phyloP scores from a whole-genome alignment of 2,888 invertebrate genomes.

The Hipparchia sbordonii region DNA sequence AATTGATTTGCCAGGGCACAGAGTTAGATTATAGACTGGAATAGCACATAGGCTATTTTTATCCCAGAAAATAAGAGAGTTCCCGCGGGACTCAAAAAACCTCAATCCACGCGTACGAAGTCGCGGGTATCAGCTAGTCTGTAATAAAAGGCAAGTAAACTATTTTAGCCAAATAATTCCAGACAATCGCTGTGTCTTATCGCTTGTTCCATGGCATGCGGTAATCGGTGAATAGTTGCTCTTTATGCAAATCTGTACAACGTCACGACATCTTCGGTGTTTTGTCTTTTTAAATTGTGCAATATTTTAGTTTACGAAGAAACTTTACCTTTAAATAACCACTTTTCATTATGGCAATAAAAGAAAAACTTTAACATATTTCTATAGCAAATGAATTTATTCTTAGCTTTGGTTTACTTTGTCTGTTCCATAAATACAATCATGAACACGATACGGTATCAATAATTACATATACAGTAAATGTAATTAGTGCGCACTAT shows the following conservation, averaged over 20 bases:
- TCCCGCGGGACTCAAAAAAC: too few relatives aligned
- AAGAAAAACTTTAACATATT: constrained; percentile 8
- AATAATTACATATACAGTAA: neutral
- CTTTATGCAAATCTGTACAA: constrained; percentile 72
- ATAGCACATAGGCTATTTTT: too few relatives aligned
- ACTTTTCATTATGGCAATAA: constrained; percentile 27
- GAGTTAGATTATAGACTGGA: too few relatives aligned
- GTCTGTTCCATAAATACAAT: neutral
- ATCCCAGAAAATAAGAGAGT: too few relatives aligned
- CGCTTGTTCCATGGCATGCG: constrained; percentile 45
- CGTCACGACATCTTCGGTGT: constrained; percentile 64
- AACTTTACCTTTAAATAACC: constrained; percentile 30
- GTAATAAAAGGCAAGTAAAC: neutral
- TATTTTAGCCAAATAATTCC: neutral
- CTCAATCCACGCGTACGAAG: too few relatives aligned
- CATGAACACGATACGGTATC: neutral
- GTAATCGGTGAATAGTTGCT: constrained; percentile 66
- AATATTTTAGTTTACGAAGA: constrained; percentile 41
- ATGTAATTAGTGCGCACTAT: too few relatives aligned
- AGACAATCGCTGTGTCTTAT: constrained; percentile 48
- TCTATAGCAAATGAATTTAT: constrained; percentile 2
- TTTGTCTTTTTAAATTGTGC: constrained; percentile 50
- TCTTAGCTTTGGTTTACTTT: neutral
- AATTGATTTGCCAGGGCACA: too few relatives aligned
- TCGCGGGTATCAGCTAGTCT: too few relatives aligned